These are phyloP conservation scores for Trinectes maculatus DNA, from an alignment of 2,113 vertebrate genomes.

Conservation along the genomic window DNA sequence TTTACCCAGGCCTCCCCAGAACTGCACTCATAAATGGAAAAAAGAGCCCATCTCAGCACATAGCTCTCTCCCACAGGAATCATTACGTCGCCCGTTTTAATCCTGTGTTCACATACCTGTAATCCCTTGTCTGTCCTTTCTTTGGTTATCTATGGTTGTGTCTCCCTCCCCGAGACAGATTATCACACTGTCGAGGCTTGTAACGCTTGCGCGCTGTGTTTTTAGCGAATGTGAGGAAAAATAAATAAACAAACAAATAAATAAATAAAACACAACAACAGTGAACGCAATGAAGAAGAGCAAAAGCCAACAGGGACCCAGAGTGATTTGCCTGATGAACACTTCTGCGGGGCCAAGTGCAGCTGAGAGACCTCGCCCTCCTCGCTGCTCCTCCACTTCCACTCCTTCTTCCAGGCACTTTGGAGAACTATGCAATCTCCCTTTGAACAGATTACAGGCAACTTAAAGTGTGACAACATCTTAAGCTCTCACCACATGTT, in stretches of 20 bases:
- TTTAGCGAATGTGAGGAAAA: constrained; percentile 26
- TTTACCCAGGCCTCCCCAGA: constrained; percentile 79
- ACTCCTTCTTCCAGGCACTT: constrained; percentile 71
- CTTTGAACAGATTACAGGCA: constrained; percentile 89
- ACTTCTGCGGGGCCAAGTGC: constrained; percentile 56
- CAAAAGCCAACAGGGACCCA: constrained; percentile 44
- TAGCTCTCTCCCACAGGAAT: constrained; percentile 73
- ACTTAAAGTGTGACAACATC: constrained; percentile 92
- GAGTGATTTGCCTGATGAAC: constrained; percentile 61
- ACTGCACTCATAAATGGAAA: constrained; percentile 76
- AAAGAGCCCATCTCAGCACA: constrained; percentile 81
- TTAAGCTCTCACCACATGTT: constrained; percentile 88
- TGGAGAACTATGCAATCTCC: constrained; percentile 79
- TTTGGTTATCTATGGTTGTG: constrained; percentile 38
- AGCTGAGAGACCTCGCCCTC: constrained; percentile 55
- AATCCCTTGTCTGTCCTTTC: constrained; percentile 68
- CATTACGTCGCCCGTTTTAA: constrained; percentile 75
- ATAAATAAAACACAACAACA: not conserved
- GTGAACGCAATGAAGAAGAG: constrained; percentile 38
- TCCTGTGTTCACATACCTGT: constrained; percentile 72
- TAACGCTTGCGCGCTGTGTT: constrained; percentile 22
- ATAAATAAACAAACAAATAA: not conserved
- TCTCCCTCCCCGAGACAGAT: constrained; percentile 57
- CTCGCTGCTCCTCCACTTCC: constrained; percentile 33
- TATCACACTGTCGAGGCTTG: constrained; percentile 58